Percentiles rank a stretch among this genome's conserved stretches.
These are phyloP conservation scores for Paragorgia papillata DNA, from an alignment of 92 coral and sea anemone species.

Conservation along the genomic window DNA sequence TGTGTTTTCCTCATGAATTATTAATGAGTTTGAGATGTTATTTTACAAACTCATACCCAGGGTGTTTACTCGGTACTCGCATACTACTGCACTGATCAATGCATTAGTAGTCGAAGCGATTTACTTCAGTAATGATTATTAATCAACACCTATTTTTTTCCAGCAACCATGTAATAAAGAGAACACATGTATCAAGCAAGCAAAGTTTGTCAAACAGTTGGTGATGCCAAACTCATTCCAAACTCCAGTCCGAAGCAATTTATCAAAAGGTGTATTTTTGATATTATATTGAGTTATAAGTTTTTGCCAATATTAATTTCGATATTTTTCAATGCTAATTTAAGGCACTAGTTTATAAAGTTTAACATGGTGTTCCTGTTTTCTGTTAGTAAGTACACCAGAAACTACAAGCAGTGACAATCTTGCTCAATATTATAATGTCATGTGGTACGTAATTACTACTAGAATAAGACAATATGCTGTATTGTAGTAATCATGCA, in stretches of 20 bases:
- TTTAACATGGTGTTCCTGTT: not conserved
- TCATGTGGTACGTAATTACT: slow-evolving; percentile 78
- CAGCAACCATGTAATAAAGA: not conserved
- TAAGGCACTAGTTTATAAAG: too few relatives aligned
- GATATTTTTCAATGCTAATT: too few relatives aligned
- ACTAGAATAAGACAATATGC: not conserved
- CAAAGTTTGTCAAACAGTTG: not conserved
- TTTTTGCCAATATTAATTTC: not conserved
- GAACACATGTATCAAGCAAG: not conserved
- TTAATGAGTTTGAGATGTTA: too few relatives aligned
- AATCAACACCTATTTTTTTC: too few relatives aligned
- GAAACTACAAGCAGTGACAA: slow-evolving; percentile 46
- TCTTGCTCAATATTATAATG: slow-evolving; percentile 62
- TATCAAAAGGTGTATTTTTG: not conserved
- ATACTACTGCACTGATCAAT: too few relatives aligned
- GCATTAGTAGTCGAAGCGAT: too few relatives aligned
- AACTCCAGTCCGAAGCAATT: not conserved
- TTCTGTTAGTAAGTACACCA: slow-evolving; percentile 1
- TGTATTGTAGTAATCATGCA: too few relatives aligned
- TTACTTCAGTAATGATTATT: too few relatives aligned
- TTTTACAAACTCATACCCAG: too few relatives aligned
- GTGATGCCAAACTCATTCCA: not conserved
- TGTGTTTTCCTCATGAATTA: too few relatives aligned
- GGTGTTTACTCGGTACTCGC: too few relatives aligned
- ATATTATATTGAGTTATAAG: too few relatives aligned